Percentiles rank a stretch among this genome's conserved stretches.
These are phyloP conservation scores for Arctia plantaginis DNA, from an alignment of 2,888 invertebrate species.

Conservation along the genomic window DNA sequence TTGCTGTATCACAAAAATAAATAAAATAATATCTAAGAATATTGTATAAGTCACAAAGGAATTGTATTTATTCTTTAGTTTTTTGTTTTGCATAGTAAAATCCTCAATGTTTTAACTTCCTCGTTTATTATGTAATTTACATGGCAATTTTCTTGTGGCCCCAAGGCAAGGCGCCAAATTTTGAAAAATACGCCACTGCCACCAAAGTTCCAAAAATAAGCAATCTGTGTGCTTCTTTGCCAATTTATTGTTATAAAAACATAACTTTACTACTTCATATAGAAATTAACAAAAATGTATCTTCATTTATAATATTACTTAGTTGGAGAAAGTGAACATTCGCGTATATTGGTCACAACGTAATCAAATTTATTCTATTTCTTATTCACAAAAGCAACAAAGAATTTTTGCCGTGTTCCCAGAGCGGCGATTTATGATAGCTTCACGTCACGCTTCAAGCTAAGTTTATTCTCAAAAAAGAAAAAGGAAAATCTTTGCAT, in stretches of 20 bases:
- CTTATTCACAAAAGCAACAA: constrained; percentile 37
- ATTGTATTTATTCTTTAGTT: neutral
- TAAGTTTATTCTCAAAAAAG: constrained; percentile 48
- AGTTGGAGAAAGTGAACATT: constrained; percentile 2
- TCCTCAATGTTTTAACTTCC: neutral
- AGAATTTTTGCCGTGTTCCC: constrained; percentile 36
- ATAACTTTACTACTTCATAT: neutral
- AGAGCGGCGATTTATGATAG: constrained; percentile 47
- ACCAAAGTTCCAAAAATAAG: neutral
- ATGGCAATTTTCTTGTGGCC: neutral
- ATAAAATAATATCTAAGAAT: neutral
- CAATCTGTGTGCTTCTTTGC: neutral
- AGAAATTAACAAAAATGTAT: neutral
- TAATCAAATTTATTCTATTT: constrained; percentile 39
- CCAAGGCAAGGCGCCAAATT: neutral
- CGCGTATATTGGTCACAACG: constrained; percentile 15
- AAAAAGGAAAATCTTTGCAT: constrained; percentile 50
- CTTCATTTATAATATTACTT: neutral
- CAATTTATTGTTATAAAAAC: neutral
- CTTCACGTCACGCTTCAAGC: constrained; percentile 48
- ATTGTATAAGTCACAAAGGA: neutral
- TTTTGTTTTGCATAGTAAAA: neutral
- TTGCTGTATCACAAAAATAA: neutral
- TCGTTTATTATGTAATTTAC: neutral
- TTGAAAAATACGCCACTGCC: neutral